Percentiles rank a stretch among this genome's conserved stretches.
Evolutionary conservation across 1,140 invertebrate species (phyloP).

Genomic region (Papilio polyxenes): DNA sequence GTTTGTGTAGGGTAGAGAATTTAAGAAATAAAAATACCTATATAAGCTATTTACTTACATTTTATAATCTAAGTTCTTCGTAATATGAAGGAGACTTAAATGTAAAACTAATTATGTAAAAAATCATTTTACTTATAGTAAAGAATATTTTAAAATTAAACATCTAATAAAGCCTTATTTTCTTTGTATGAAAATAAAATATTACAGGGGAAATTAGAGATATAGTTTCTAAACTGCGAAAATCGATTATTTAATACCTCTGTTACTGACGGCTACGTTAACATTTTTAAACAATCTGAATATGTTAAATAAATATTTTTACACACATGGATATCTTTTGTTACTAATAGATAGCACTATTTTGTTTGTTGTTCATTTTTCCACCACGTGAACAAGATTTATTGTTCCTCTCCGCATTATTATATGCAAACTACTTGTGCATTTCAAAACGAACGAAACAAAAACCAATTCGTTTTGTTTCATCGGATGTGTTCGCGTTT

Average conservation of each 20-base stretch:
- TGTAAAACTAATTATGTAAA: too few species aligned
- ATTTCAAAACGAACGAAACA: constrained; percentile 30
- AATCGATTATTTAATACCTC: too few species aligned
- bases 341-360: constrained; percentile 12
- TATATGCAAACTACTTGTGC: constrained; percentile 37
- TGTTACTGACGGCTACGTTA: too few species aligned
- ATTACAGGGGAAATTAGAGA: too few species aligned
- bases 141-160: too few species aligned
- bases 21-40: background rate
- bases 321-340: background rate
- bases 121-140: too few species aligned
- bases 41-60: background rate
- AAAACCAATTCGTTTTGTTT: constrained; percentile 32
- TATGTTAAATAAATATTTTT: background rate
- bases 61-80: too few species aligned
- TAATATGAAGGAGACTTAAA: too few species aligned
- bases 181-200: too few species aligned
- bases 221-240: too few species aligned
- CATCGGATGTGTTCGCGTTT: constrained; percentile 22
- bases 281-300: too few species aligned
- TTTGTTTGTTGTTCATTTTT: constrained; percentile 8
- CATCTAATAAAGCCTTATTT: too few species aligned
- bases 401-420: constrained; percentile 30
- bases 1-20: background rate
- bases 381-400: constrained; percentile 27